Evolutionary conservation across 2,797 vertebrate genomes (phyloP).

Genomic region (Squalus acanthias): DNA sequence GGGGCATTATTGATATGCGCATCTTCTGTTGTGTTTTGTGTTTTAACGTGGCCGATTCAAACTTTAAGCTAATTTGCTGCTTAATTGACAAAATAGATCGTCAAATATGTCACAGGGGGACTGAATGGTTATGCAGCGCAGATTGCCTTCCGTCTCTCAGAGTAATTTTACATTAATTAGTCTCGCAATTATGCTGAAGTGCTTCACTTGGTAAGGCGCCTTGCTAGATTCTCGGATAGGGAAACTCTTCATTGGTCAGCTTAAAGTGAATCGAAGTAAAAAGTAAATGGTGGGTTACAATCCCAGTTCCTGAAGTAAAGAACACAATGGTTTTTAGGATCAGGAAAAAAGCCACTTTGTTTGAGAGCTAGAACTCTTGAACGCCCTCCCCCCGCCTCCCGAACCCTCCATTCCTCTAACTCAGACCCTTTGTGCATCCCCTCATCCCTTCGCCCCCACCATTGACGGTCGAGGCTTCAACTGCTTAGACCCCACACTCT

Average conservation of each 20-base stretch:
- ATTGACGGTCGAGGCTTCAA: too few relatives aligned
- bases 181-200: not conserved
- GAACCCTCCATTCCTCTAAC: too few relatives aligned
- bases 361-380: not conserved
- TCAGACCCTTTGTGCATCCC: too few relatives aligned
- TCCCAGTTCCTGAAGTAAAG: not conserved
- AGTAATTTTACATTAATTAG: not conserved
- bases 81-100: conserved; percentile 16
- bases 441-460: too few relatives aligned
- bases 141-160: not conserved
- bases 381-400: not conserved
- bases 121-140: not conserved
- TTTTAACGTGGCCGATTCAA: not conserved
- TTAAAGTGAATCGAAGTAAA: not conserved
- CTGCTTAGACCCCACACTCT: too few relatives aligned
- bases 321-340: not conserved
- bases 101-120: not conserved
- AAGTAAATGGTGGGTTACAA: not conserved
- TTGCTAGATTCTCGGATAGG: not conserved
- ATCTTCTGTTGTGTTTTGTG: not conserved
- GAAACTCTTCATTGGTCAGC: not conserved
- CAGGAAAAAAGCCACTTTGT: not conserved
- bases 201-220: not conserved
- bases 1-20: not conserved
- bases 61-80: not conserved